Percentiles rank a stretch among this genome's conserved stretches.
Evolutionary conservation across 2,797 vertebrate genomes (phyloP).

Genomic region (Phrynocephalus vlangalii): DNA sequence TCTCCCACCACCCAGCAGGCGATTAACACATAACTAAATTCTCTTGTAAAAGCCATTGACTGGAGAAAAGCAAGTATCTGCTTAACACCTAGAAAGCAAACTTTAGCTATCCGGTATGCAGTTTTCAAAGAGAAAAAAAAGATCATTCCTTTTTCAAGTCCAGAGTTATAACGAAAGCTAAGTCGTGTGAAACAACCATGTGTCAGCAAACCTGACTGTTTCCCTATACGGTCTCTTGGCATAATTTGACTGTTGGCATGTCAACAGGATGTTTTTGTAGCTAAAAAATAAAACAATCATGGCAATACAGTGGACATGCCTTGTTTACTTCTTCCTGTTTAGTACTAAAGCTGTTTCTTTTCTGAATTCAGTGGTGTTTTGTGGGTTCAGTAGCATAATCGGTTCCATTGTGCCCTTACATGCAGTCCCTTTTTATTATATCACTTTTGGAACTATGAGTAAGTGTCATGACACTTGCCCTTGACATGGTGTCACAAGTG

Average conservation of each 20-base stretch:
- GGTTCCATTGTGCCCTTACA: conserved; percentile 18
- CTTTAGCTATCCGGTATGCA: conserved; percentile 31
- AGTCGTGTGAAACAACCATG: neutral
- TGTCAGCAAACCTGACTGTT: conserved; percentile 4
- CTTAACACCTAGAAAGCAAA: conserved; percentile 48
- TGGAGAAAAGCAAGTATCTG: conserved; percentile 42
- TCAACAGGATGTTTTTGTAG: conserved; percentile 15
- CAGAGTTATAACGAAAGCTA: conserved; percentile 17
- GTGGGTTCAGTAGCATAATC: conserved; percentile 49
- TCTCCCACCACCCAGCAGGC: conserved; percentile 77
- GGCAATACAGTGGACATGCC: conserved; percentile 32
- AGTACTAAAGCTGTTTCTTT: conserved; percentile 46
- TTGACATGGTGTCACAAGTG: conserved; percentile 60
- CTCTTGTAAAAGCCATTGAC: conserved; percentile 45
- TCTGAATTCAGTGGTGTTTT: conserved; percentile 37
- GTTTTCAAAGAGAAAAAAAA: conserved; percentile 27
- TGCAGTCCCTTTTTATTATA: conserved; percentile 22
- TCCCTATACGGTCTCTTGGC: neutral
- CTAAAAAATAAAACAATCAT: conserved; percentile 45
- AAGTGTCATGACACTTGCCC: conserved; percentile 47
- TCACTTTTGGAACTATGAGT: conserved; percentile 51
- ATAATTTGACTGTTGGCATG: neutral
- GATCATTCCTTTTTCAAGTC: conserved; percentile 17
- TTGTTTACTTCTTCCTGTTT: conserved; percentile 25
- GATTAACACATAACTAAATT: conserved; percentile 71